Conservation (phyloP, 2,797 vertebrate genomes). For the Lutjanus argentimaculatus region DNA sequence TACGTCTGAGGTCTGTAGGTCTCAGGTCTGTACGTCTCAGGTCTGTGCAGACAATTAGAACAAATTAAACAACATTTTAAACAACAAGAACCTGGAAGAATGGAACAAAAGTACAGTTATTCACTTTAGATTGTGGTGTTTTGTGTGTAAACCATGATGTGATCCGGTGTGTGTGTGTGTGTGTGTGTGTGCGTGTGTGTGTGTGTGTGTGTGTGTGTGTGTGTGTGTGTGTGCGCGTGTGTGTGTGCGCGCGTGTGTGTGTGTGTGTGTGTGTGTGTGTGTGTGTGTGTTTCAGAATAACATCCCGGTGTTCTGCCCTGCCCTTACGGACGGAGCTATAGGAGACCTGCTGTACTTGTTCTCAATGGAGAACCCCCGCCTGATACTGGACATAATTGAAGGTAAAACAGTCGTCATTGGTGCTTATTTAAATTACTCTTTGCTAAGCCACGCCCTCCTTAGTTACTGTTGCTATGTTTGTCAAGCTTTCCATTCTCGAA, state of each 20-base stretch:
- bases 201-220: constrained; percentile 14
- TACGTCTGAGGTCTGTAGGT: too few species aligned
- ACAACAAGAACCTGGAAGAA: not conserved
- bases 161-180: too few species aligned
- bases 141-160: not conserved
- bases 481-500: too few species aligned
- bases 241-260: too few species aligned
- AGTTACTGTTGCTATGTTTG: too few species aligned
- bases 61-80: not conserved
- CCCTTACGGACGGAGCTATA: constrained; percentile 91
- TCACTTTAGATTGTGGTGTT: not conserved
- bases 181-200: constrained; percentile 7
- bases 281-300: constrained; percentile 84
- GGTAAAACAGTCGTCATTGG: constrained; percentile 70
- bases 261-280: too few species aligned
- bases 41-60: too few species aligned
- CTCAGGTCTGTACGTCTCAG: too few species aligned
- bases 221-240: not conserved
- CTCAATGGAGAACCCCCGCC: constrained; percentile 88
- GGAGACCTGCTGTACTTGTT: constrained; percentile 94
- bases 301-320: constrained; percentile 91
- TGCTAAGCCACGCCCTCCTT: too few species aligned
- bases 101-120: too few species aligned
- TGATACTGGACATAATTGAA: constrained; percentile 92
- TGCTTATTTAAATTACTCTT: not conserved